Conservation (phyloP, 2,113 vertebrate species). For the Aepyceros melampus region DNA sequence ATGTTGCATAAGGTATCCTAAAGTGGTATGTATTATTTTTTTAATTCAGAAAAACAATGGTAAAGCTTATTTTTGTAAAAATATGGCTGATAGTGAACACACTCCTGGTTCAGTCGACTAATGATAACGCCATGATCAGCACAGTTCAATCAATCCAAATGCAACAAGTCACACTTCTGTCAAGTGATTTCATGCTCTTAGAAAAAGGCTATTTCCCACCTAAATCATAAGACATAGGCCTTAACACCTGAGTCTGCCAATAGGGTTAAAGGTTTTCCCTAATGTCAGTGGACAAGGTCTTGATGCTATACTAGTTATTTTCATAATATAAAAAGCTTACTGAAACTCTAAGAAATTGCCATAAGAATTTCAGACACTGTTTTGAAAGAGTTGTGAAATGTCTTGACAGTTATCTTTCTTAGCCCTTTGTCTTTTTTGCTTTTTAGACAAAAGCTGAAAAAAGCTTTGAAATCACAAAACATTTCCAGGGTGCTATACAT, state of each 20-base stretch:
- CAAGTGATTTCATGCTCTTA: neutral
- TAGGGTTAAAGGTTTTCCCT: neutral
- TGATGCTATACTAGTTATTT: neutral
- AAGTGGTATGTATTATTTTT: neutral
- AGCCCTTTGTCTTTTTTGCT: neutral
- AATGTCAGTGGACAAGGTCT: neutral
- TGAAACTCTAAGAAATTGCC: constrained; percentile 9
- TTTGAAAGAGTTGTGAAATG: constrained; percentile 11
- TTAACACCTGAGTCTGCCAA: neutral
- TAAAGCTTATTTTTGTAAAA: constrained; percentile 17
- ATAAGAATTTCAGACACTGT: neutral
- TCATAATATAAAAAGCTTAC: constrained; percentile 5
- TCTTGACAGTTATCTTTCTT: neutral
- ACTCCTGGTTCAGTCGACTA: neutral
- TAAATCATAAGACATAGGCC: neutral
- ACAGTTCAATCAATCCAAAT: neutral
- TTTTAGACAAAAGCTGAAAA: constrained; percentile 4
- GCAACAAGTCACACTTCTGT: neutral
- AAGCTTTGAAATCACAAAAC: constrained; percentile 1
- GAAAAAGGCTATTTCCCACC: neutral
- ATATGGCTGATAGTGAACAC: neutral
- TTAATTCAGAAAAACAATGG: neutral
- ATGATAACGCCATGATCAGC: neutral
- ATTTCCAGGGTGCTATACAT: neutral
- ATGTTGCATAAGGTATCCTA: neutral